Percentiles rank a stretch among this genome's conserved stretches.
Conservation (phyloP, 2,888 invertebrate genomes). For the Monoplex corrugatus region DNA sequence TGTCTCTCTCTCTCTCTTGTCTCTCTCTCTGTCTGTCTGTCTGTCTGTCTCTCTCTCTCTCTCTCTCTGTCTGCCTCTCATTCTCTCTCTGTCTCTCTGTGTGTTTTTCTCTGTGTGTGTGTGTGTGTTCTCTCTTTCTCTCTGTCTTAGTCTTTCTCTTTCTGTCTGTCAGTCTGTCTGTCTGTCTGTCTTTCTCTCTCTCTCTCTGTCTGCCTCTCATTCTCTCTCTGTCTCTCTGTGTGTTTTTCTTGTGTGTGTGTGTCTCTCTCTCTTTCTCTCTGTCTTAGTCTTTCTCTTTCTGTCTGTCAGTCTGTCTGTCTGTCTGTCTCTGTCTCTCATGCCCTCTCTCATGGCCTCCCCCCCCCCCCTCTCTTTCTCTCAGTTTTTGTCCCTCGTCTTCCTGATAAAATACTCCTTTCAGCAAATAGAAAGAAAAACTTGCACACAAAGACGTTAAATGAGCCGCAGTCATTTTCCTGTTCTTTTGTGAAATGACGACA, state of each 20-base stretch:
- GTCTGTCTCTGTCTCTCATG: background rate
- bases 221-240: too few relatives aligned
- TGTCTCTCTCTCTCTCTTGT: background rate
- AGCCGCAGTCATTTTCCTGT: too few relatives aligned
- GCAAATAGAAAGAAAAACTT: too few relatives aligned
- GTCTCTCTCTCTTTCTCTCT: background rate
- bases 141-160: background rate
- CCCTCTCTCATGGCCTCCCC: background rate
- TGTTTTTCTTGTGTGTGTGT: too few relatives aligned
- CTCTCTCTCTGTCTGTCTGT: background rate
- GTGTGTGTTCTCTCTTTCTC: background rate
- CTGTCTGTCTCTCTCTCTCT: background rate
- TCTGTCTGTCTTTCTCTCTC: too few relatives aligned
- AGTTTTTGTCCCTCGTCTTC: background rate
- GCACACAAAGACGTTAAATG: too few relatives aligned
- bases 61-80: background rate
- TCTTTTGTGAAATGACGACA: too few relatives aligned
- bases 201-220: too few relatives aligned
- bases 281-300: conserved; percentile 1
- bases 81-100: background rate
- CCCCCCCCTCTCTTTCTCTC: background rate
- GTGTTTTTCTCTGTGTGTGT: background rate
- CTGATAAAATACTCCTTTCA: too few relatives aligned
- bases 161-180: background rate
- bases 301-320: background rate